These are phyloP conservation scores for Himalopsyche anomala DNA, from an alignment of 2,888 invertebrate species.

Conservation along the genomic window DNA sequence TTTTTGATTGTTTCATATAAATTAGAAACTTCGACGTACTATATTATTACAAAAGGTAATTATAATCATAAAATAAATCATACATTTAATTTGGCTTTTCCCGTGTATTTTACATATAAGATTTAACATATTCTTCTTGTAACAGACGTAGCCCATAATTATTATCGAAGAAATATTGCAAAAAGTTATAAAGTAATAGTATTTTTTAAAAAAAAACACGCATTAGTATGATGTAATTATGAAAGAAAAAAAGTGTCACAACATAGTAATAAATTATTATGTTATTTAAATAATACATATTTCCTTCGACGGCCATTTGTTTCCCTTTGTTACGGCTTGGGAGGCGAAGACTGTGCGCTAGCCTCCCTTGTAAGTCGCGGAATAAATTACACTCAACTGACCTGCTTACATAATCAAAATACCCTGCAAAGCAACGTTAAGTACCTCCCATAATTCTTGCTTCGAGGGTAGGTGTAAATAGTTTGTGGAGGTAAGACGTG, in stretches of 20 bases:
- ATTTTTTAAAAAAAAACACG: background rate
- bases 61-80: too few species aligned
- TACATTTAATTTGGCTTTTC: too few species aligned
- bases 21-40: too few species aligned
- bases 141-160: background rate
- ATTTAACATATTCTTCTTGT: too few species aligned
- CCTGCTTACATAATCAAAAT: conserved; percentile 65
- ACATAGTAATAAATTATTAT: background rate
- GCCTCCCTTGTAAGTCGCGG: conserved; percentile 52
- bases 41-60: too few species aligned
- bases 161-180: background rate
- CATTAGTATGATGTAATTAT: background rate
- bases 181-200: background rate
- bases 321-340: conserved; percentile 53
- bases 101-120: too few species aligned
- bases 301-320: conserved; percentile 44
- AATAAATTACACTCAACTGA: conserved; percentile 63
- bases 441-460: conserved; percentile 49
- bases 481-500: conserved; percentile 46
- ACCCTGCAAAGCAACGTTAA: conserved; percentile 50
- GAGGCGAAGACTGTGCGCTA: conserved; percentile 5
- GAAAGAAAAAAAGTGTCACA: conserved; percentile 8
- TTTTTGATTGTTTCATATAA: too few species aligned
- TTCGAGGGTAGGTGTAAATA: conserved; percentile 52
- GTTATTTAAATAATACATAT: conserved; percentile 23